Evolutionary conservation across 2,888 invertebrate species (phyloP), one percentile per base, ranked within the genome.

Genomic region (Caenorhabditis drosophilae): DNA sequence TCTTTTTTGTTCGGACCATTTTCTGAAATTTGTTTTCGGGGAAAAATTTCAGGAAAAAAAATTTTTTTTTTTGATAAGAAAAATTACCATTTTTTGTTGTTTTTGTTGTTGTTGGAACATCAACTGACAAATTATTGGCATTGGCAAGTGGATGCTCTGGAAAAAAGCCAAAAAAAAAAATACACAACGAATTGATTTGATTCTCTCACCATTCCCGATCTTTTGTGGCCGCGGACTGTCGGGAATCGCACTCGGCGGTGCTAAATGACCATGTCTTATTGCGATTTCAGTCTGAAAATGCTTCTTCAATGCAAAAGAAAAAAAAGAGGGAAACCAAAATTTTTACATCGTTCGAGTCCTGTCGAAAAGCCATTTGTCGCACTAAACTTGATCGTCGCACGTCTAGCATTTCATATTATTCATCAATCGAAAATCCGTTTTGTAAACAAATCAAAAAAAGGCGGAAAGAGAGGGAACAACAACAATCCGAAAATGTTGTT

Each of bases 281-380:
- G 68, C 66, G 47, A 78, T 54, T 25, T 76, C 78, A 46, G 75
- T 63, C 78, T 78, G 55, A 46, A 78, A 77, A 4, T n/a, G 7
- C n/a, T 16, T 16, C 27, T 16, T 27, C 27, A 16, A 45, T n/a
- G 87, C 88, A 0, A 75, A 88, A 36, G 50, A 3, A 27, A 25
- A 3, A 7, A 45, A 9, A 16, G 6, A n/a, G 22, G 18, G 12
- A 42, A 23, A 23, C 23, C 42, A 20, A 4, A 42, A 20, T 22
- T 23, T 53, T 56, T 41, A 72, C 72, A 50, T 72, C 72, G 41
- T 69, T 69, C 54, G 72, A 72, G 44, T 72, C 72, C 59, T 72
- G 72, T 50, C 72, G 53, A 51, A 72, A 72, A 41, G 72, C 72
- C 72, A 73, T 73, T 52, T 73, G 73, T 49, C 73, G 57, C 23